Conservation (phyloP, 2,797 vertebrate species). For the Acanthurus leucopareius region DNA sequence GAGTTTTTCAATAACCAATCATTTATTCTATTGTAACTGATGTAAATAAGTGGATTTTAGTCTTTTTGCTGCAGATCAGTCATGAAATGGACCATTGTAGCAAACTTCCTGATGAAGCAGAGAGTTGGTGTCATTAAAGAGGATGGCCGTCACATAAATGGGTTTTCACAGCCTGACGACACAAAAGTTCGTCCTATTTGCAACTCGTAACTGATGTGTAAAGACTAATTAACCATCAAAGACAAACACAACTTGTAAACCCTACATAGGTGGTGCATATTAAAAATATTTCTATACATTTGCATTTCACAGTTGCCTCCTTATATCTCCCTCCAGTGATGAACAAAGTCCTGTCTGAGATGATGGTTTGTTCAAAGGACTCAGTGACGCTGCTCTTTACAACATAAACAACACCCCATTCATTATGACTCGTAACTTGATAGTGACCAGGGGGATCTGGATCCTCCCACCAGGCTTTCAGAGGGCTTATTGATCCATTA, state of each 20-base stretch:
- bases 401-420: conserved; percentile 91
- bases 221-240: not conserved
- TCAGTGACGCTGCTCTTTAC: conserved; percentile 83
- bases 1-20: not conserved
- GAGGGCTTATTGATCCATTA: conserved; percentile 87
- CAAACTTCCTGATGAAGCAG: not conserved
- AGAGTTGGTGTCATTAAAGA: not conserved
- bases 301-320: not conserved
- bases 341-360: conserved; percentile 66
- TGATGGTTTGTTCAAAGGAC: conserved; percentile 80
- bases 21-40: not conserved
- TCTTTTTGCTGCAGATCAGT: not conserved
- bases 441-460: conserved; percentile 79
- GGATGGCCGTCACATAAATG: not conserved
- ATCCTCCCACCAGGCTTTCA: conserved; percentile 80
- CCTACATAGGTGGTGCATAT: not conserved
- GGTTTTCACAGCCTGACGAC: not conserved
- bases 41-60: too few species aligned
- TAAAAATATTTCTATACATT: not conserved
- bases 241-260: not conserved
- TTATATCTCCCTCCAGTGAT: conserved; percentile 60
- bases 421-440: conserved; percentile 88
- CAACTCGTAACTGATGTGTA: not conserved
- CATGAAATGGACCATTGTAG: not conserved
- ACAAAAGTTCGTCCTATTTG: too few species aligned